Evolutionary conservation across 2,797 vertebrate genomes (phyloP), one percentile per base, ranked within the genome.

Genomic region (Melanotaenia trifasciata): DNA sequence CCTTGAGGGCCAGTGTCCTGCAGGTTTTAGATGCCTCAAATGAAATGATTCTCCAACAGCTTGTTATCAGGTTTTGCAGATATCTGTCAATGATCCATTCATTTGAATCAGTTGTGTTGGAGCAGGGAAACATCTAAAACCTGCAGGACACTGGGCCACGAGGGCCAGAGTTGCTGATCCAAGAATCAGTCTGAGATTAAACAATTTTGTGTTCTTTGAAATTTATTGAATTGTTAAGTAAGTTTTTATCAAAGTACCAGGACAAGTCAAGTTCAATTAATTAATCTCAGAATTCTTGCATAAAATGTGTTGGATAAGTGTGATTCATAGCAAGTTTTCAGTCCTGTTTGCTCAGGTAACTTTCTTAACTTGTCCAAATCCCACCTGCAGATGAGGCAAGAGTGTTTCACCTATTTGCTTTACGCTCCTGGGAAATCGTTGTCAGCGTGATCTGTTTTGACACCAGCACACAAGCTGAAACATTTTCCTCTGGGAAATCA

Each of bases 401-500:
- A 24, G 26, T 43, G 64, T 45, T 64, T 33, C 58, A 36, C 22
- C 61, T 69, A 43, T 67, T 72, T 72, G 58, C 59, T 71, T 64
- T 24, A 70, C 33, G 58, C 20, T 67, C 2, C 20, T 13, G 78
- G 81, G 86, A 65, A 30, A 74, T 74, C 4, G 47, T 68, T 57
- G 72, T 81, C 69, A 75, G 51, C 35, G 18, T 8, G 1, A 61
- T 72, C 12, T 82, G 84, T 87, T 86, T 80, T 76, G 72, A 78
- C 10, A 47, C 61, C 60, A 56, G 74, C 73, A 65, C 50, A 71
- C 53, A 71, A 54, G 78, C 12, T 79, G 68, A 80, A 78, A 50
- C 20, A 5, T 56, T 45, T 66, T 84, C 89, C 71, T 5, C 59
- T 9, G 87, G 84, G 85, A 88, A 88, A 87, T 90, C 71, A 87